These are phyloP conservation scores for Muscicapa striata DNA, from an alignment of 2,797 vertebrate species.

Conservation along the genomic window DNA sequence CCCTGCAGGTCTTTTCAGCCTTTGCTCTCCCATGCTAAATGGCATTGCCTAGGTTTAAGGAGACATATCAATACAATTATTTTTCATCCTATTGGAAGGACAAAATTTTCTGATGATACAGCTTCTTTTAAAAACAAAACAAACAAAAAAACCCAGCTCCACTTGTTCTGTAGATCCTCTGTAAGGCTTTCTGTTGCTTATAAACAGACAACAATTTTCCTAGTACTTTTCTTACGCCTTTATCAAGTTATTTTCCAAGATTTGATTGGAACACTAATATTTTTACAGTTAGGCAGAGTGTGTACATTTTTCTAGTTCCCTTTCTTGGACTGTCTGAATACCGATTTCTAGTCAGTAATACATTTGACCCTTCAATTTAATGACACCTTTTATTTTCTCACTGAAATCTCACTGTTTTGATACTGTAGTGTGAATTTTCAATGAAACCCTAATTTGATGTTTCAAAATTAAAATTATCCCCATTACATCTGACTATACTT, in stretches of 20 bases:
- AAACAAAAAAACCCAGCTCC: background rate
- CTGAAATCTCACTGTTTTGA: background rate
- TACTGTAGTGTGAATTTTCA: background rate
- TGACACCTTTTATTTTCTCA: background rate
- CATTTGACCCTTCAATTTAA: background rate
- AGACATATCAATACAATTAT: background rate
- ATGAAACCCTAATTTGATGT: background rate
- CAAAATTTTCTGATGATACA: background rate
- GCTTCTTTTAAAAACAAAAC: background rate
- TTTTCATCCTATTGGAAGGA: background rate
- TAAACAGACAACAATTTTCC: background rate
- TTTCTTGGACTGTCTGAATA: background rate
- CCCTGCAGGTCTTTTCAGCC: background rate
- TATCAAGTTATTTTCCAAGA: background rate
- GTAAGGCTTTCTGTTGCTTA: background rate
- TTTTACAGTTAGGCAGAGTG: background rate
- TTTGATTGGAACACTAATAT: background rate
- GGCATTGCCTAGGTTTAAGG: background rate
- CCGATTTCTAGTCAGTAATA: background rate
- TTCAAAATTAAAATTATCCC: background rate
- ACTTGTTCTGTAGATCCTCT: background rate
- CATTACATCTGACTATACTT: background rate
- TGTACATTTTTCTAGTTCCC: background rate
- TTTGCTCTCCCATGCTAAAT: background rate
- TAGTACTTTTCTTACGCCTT: background rate